These are phyloP conservation scores for Strigops habroptila DNA, from an alignment of 2,113 vertebrate genomes.

Conservation along the genomic window DNA sequence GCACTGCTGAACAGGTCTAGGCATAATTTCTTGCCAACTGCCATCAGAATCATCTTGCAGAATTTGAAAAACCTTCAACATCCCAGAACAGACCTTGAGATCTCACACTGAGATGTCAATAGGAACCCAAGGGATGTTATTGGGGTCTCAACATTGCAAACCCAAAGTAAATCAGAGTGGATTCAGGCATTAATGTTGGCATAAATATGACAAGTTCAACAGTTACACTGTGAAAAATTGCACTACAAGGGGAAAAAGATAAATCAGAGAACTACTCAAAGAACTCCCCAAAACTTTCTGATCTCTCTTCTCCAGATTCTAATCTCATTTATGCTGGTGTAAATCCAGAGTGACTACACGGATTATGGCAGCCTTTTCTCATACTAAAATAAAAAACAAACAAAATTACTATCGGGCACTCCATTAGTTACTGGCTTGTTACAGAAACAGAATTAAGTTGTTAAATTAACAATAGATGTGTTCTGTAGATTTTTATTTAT, in stretches of 20 bases:
- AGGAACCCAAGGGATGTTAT: neutral
- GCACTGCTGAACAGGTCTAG: neutral
- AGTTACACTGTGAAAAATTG: neutral
- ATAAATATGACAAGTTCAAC: neutral
- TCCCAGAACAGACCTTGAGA: neutral
- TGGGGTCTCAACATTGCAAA: neutral
- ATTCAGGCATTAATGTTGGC: neutral
- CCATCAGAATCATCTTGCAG: neutral
- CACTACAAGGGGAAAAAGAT: neutral
- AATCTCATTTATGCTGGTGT: neutral
- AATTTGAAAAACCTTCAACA: neutral
- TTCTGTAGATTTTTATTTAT: conserved; percentile 17
- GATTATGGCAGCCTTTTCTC: neutral
- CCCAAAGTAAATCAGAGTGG: neutral
- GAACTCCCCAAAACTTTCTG: neutral
- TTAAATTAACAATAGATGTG: neutral
- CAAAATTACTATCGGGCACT: neutral
- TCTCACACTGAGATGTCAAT: accelerated
- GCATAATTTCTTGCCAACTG: neutral
- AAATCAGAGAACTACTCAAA: neutral
- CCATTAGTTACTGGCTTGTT: neutral
- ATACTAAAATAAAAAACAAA: neutral
- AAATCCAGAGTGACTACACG: neutral
- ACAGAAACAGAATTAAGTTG: neutral
- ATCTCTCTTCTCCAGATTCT: neutral